Base-by-base conservation (phyloP, 2,797 vertebrate genomes). In the Acanthornis magna region DNA sequence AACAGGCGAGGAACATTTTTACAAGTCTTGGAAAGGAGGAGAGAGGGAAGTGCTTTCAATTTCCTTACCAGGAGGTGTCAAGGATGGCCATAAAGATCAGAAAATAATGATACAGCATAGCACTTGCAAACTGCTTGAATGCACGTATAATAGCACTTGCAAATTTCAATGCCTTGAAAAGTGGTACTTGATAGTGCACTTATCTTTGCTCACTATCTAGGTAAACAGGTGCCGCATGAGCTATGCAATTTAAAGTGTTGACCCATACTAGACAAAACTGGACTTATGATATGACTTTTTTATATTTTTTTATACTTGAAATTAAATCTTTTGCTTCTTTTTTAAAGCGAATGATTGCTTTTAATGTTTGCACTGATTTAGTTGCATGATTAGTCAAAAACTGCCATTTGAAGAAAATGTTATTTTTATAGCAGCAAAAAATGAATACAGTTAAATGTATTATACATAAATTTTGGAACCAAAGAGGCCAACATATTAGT, bases 261-360 rank as follows among this genome's bases (percentile, higher is more conserved):
- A 98, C 98, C 98, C 98, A 98, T 97, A 98, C 98, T 98, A 98
- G 98, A 98, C 96, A 97, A 97, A 98, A 98, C 98, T 98, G 98
- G 98, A 98, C 98, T 98, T 94, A 98, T 96, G 98, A 98, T 97
- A 98, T 97, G 98, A 98, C 97, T 98, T 97, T 98, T 99, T 98
- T 98, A 98, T 98, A 99, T 99, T 98, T 99, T 98, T 99, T 98
- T 99, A 99, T 99, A 99, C 99, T 99, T 99, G 99, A 99, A 99
- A 99, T 98, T 98, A 99, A 98, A 99, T 99, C 98, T 98, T 99
- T 99, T 99, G 99, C 99, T 99, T 99, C 98, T 98, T 99, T 98
- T 99, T 98, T 98, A 98, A 98, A 99, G 99, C 98, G 99, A 99
- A 99, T 98, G 99, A 99, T 99, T 99, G 98, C 98, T 99, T 99